Conservation (phyloP, 2,797 vertebrate genomes). For the Sandelia bainsii region DNA sequence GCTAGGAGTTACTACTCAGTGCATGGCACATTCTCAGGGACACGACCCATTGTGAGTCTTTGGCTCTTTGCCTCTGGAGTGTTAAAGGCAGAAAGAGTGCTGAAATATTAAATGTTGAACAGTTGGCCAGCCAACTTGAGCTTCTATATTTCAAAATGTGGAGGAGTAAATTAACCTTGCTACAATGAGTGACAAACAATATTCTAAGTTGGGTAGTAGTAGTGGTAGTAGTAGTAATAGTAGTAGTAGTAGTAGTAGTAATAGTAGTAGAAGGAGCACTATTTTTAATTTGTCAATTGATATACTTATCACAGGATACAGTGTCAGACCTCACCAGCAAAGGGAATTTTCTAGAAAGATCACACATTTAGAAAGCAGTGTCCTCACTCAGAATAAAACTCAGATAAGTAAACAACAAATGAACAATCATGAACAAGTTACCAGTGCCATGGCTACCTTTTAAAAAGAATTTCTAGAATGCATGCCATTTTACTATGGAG, state of each 20-base stretch:
- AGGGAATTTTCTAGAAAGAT: conserved; percentile 85
- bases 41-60: conserved; percentile 90
- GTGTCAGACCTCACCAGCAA: conserved; percentile 83
- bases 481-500: conserved; percentile 87
- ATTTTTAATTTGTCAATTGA: conserved; percentile 70
- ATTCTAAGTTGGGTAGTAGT: conserved; percentile 78
- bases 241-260: conserved; percentile 46
- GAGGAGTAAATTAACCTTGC: conserved; percentile 86
- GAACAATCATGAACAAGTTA: conserved; percentile 84
- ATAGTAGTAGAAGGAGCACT: conserved; percentile 23
- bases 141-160: conserved; percentile 83
- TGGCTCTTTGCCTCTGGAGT: conserved; percentile 86
- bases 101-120: conserved; percentile 86
- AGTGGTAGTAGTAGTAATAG: conserved; percentile 57
- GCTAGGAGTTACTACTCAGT: conserved; percentile 88
- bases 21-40: conserved; percentile 90
- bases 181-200: conserved; percentile 82
- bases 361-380: conserved; percentile 86
- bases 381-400: conserved; percentile 81
- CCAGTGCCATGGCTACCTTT: conserved; percentile 84
- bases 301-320: conserved; percentile 80
- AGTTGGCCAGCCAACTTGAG: conserved; percentile 90
- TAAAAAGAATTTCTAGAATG: conserved; percentile 85
- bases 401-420: conserved; percentile 82
- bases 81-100: conserved; percentile 84